Conservation (phyloP, 2,888 invertebrate species). For the Protodeltote pygarga region DNA sequence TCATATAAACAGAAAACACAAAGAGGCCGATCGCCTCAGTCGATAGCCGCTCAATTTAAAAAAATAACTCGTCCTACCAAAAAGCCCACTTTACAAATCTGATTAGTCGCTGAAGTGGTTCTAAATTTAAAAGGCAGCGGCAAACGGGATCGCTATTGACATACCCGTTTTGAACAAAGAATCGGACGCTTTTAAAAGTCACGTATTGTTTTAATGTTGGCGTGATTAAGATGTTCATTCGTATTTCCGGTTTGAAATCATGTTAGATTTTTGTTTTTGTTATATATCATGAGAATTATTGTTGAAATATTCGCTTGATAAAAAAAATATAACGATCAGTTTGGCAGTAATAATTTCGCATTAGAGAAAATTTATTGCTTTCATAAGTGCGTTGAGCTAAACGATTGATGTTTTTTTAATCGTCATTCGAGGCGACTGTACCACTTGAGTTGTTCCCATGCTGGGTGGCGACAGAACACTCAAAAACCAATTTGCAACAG, state of each 20-base stretch:
- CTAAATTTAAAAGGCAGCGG: constrained; percentile 82
- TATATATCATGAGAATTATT: constrained; percentile 25
- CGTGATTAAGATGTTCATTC: constrained; percentile 73
- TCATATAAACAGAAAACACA: constrained; percentile 66
- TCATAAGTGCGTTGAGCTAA: constrained; percentile 59
- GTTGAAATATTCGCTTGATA: constrained; percentile 13
- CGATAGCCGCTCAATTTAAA: constrained; percentile 65
- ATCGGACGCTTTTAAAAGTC: constrained; percentile 73
- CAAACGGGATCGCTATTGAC: constrained; percentile 72
- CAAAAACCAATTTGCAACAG: constrained; percentile 81
- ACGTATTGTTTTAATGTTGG: constrained; percentile 72
- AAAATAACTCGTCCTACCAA: constrained; percentile 54
- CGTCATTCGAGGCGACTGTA: constrained; percentile 63
- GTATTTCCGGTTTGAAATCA: constrained; percentile 49
- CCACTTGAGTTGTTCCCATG: constrained; percentile 76
- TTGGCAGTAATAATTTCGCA: constrained; percentile 51
- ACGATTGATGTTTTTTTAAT: constrained; percentile 60
- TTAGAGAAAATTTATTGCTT: constrained; percentile 74
- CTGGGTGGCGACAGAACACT: constrained; percentile 86
- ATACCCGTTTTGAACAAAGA: constrained; percentile 61
- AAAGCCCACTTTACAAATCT: constrained; percentile 83
- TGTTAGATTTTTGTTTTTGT: constrained; percentile 33
- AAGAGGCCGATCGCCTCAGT: constrained; percentile 70
- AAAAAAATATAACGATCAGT: constrained; percentile 46
- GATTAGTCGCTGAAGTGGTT: constrained; percentile 83